Evolutionary conservation across 2,113 vertebrate species (phyloP).

Genomic region (Gambusia holbrooki): DNA sequence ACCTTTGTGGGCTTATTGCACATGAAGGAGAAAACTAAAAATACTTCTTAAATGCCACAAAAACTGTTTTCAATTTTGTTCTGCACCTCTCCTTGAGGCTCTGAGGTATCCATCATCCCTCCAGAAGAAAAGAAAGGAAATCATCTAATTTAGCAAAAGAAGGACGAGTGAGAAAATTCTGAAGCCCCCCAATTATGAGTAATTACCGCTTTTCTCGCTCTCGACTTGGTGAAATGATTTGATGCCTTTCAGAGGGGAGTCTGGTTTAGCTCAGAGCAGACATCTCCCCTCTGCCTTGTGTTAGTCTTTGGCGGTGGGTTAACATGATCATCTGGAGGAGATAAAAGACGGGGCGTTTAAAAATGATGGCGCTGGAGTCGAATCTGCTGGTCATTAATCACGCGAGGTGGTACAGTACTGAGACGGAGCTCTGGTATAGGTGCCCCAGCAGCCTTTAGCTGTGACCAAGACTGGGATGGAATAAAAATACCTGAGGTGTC

Average conservation of each 20-base stretch:
- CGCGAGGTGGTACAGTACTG: conserved; percentile 77
- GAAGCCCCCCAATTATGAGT: conserved; percentile 95
- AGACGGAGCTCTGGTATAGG: conserved; percentile 84
- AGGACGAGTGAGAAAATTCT: conserved; percentile 82
- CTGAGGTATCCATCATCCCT: conserved; percentile 89
- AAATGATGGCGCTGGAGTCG: conserved; percentile 63
- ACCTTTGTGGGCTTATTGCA: conserved; percentile 31
- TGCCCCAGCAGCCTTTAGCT: conserved; percentile 79
- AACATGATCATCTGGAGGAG: conserved; percentile 86
- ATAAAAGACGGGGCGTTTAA: conserved; percentile 78
- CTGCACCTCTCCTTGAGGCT: conserved; percentile 74
- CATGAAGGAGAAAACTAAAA: conserved; percentile 81
- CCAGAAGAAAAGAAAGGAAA: conserved; percentile 87
- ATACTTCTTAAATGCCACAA: conserved; percentile 89
- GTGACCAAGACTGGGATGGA: conserved; percentile 81
- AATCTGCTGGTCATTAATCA: conserved; percentile 91
- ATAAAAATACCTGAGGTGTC: conserved; percentile 79
- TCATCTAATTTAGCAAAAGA: conserved; percentile 88
- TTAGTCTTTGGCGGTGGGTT: conserved; percentile 90
- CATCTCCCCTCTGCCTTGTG: conserved; percentile 91
- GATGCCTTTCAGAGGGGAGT: conserved; percentile 94
- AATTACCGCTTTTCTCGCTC: conserved; percentile 98
- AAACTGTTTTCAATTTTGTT: conserved; percentile 93
- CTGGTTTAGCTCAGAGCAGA: conserved; percentile 99
- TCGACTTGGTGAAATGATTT: conserved; percentile 99